phyloP scores from a whole-genome alignment of 2,797 vertebrate genomes.

The Coregonus ussuriensis region DNA sequence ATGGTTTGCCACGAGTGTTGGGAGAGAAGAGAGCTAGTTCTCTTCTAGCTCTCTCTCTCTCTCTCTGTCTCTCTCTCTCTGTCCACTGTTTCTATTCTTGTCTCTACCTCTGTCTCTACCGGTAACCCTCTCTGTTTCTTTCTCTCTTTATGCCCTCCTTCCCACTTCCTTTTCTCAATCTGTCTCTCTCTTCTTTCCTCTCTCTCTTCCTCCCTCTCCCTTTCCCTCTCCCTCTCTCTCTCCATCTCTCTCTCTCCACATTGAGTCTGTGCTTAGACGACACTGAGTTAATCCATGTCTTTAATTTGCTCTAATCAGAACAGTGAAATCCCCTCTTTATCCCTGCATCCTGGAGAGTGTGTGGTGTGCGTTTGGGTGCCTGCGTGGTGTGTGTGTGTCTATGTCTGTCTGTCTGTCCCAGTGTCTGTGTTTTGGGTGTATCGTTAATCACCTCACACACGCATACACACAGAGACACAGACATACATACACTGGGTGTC shows the following conservation, averaged over 20 bases:
- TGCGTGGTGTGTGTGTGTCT: not conserved
- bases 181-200: conserved; percentile 1
- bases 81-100: not conserved
- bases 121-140: not conserved
- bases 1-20: no score
- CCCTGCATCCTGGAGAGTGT: conserved; percentile 42
- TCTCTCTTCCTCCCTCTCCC: conserved; percentile 2
- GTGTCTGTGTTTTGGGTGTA: conserved; percentile 1
- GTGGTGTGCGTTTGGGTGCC: not conserved
- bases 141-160: not conserved
- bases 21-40: no score
- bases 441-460: no score
- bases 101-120: not conserved
- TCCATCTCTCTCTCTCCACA: no score
- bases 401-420: not conserved
- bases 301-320: conserved; percentile 38
- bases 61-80: not conserved
- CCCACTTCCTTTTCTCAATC: no score
- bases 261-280: conserved; percentile 1
- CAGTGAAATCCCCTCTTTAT: no score
- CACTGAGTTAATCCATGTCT: conserved; percentile 22
- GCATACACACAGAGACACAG: no score
- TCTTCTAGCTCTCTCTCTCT: not conserved
- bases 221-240: not conserved
- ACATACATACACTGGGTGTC: no score